Evolutionary conservation across 2,888 invertebrate genomes (phyloP).

Genomic region (Tholera decimalis): DNA sequence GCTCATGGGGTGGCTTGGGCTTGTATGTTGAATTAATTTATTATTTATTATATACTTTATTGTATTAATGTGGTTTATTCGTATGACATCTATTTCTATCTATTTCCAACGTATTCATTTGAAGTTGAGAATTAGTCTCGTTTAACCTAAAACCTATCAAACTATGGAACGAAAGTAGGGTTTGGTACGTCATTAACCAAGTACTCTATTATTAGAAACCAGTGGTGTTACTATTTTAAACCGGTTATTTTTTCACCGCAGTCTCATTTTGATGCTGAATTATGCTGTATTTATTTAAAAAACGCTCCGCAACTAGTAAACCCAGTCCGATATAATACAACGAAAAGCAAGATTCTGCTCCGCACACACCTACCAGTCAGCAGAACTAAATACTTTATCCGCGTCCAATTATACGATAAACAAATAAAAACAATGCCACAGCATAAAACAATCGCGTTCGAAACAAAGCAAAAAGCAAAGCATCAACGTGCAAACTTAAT

Average conservation of each 20-base stretch:
- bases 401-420: slow-evolving; percentile 56
- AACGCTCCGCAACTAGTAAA: background rate
- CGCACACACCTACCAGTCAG: slow-evolving; percentile 38
- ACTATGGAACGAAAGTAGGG: no score
- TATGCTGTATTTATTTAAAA: no score
- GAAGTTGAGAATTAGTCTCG: background rate
- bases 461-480: slow-evolving; percentile 58
- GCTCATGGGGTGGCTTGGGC: background rate
- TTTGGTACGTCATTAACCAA: no score
- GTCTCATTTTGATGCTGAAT: background rate
- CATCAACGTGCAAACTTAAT: slow-evolving; percentile 60
- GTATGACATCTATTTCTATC: background rate
- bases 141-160: background rate
- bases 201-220: no score
- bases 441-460: slow-evolving; percentile 44
- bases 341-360: slow-evolving; percentile 25
- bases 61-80: background rate
- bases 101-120: background rate
- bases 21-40: no score
- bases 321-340: slow-evolving; percentile 9
- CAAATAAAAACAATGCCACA: slow-evolving; percentile 61
- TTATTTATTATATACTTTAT: no score
- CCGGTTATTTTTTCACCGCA: no score
- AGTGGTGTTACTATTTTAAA: no score
- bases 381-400: slow-evolving; percentile 56